Evolutionary conservation across 2,888 invertebrate species (phyloP), one percentile per base, ranked within the genome.

Genomic region (Sphecodes monilicornis): DNA sequence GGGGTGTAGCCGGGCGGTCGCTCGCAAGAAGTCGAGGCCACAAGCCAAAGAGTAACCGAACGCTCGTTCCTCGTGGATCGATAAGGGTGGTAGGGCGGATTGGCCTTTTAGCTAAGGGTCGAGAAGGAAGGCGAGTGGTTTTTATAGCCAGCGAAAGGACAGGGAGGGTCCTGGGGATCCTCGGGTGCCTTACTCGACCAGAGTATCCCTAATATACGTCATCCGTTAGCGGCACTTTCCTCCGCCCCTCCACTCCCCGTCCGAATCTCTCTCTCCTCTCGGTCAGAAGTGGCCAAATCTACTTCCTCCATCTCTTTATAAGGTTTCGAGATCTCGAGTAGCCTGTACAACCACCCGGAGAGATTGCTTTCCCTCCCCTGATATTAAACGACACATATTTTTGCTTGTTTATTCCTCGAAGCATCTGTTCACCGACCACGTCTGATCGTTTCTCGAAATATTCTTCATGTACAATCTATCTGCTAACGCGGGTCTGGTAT

Each of bases 121-220:
- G 93, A 91, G 91, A 91, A 93, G 92, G 92, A 92, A 92, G 92
- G 91, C 94, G 94, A 94, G 94, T 94, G 94, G 94, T 94, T 94
- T 94, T 94, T 94, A 94, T 94, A 94, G 94, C 92, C 92, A 80
- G 92, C 92, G 82, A 93, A 94, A 93, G 93, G 94, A 93, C 93
- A 93, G 92, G 93, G 92, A 90, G 93, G 93, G 92, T 92, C 89
- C 90, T 88, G 89, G 79, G 89, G n/a, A 92, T 92, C 88, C 92
- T 93, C 90, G 93, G 91, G 90, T 92, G 91, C 93, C 92, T 93
- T 90, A 93, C 94, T 94, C 94, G 93, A 94, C 93, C 94, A 90
- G 92, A 94, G 94, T 94, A 92, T 94, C 94, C 94, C 94, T 94
- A 94, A 94, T 94, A 94, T 93, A 94, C 94, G 94, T 94, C 94